phyloP scores from a whole-genome alignment of 2,113 vertebrate genomes.

The Oncorhynchus clarkii region DNA sequence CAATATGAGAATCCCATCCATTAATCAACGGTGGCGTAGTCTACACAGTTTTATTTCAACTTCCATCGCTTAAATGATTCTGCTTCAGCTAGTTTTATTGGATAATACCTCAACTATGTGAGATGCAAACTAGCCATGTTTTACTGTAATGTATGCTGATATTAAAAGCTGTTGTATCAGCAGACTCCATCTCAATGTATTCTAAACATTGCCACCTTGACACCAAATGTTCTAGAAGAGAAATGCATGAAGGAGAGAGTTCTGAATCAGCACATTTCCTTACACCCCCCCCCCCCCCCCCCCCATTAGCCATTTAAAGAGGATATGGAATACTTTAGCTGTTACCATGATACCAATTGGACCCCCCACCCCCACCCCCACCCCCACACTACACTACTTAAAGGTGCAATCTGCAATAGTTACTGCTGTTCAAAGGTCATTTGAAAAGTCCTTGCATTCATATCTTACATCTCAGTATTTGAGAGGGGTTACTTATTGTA shows the following conservation, averaged over 20 bases:
- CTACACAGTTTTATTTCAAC: too few species aligned
- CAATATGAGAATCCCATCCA: neutral
- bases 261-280: conserved; percentile 11
- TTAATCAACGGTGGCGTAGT: too few species aligned
- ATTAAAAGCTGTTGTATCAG: neutral
- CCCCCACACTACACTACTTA: neutral
- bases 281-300: too few species aligned
- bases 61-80: too few species aligned
- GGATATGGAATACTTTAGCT: conserved; percentile 10
- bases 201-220: neutral
- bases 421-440: too few species aligned
- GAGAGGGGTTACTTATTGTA: too few species aligned
- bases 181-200: neutral
- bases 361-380: neutral
- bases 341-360: conserved; percentile 25
- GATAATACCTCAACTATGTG: neutral
- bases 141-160: neutral
- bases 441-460: too few species aligned
- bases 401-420: too few species aligned
- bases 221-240: neutral
- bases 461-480: too few species aligned
- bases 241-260: neutral
- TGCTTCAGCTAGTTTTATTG: too few species aligned
- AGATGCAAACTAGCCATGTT: neutral
- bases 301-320: neutral